Evolutionary conservation across 2,888 invertebrate genomes (phyloP), one percentile per base, ranked within the genome.

Genomic region (Idaea straminata): DNA sequence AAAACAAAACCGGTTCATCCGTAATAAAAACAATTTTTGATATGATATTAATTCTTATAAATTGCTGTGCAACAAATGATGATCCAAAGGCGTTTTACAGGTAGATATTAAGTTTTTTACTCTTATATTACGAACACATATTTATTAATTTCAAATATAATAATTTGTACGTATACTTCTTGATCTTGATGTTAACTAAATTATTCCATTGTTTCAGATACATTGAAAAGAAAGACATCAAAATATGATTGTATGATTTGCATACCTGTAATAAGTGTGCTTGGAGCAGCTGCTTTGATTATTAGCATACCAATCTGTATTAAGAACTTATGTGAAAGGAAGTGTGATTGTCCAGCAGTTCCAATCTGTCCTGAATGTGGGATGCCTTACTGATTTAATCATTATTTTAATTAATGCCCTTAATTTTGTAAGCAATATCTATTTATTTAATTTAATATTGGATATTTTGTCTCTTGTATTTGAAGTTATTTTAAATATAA

Each of bases 161-260:
- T 47, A 3, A 15, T 2, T 59, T 15, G 1, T 15, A 57, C 57
- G 3, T 57, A 57, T 3, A 57, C 57, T 58, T 13, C 15, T 58
- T n/a, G 16, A 59, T 16, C 16, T 59, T 15, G 4, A 16, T 4
- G 58, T 68, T 59, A 57, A 65, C 59, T 61, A 16, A 64, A 64
- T 61, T 16, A 15, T 16, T 57, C 58, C 62, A 63, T 74, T 78
- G 76, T 78, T 78, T 61, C 77, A 78, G 78, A 69, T 61, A 35
- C 4, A 13, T 5, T 15, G 13, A 47, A 5, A 58, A 62, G 47
- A 7, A 15, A 5, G 57, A 15, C 36, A 59, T 15, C 36, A 5
- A 62, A 60, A 65, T 35, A 15, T 65, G 62, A 35, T 69, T 81
- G 78, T 76, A 86, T 86, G 86, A 83, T 86, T 84, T 87, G 85